Conservation (phyloP, 1,140 invertebrate species). For the Cyphomyrmex costatus region DNA sequence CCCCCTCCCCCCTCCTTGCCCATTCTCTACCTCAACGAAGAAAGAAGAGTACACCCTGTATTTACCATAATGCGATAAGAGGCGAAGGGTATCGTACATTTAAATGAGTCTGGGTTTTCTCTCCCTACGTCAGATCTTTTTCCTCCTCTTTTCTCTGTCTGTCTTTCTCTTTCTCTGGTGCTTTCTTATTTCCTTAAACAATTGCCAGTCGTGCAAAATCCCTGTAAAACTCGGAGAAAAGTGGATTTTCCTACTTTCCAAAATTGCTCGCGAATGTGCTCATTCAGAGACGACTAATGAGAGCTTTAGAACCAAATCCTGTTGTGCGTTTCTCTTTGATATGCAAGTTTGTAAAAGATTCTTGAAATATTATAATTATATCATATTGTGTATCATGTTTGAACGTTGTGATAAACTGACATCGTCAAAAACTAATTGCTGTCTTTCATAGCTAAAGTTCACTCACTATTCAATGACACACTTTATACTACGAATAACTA, state of each 20-base stretch:
- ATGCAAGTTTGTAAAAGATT: not conserved
- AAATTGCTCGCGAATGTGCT: slow-evolving; percentile 57
- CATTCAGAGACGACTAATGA: slow-evolving; percentile 47
- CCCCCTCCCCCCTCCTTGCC: slow-evolving; percentile 31
- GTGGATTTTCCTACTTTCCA: slow-evolving; percentile 55
- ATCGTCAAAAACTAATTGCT: not conserved
- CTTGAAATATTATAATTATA: not conserved
- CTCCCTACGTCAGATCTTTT: slow-evolving; percentile 35
- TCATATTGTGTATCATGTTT: not conserved
- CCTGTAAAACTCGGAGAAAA: slow-evolving; percentile 38
- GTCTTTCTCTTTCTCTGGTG: not conserved
- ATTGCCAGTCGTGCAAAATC: slow-evolving; percentile 55
- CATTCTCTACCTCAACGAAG: slow-evolving; percentile 65
- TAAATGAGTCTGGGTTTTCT: slow-evolving; percentile 79
- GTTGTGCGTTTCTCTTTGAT: not conserved
- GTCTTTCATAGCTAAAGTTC: not conserved
- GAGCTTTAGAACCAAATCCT: slow-evolving; percentile 1
- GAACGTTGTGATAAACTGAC: not conserved
- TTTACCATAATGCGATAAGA: slow-evolving; percentile 85
- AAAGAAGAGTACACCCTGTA: slow-evolving; percentile 78
- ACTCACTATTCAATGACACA: not conserved
- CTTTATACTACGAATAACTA: not conserved
- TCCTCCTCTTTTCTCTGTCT: not conserved
- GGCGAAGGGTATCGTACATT: slow-evolving; percentile 83
- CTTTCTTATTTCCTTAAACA: slow-evolving; percentile 56